Conservation (phyloP, 1,140 invertebrate species). For the Acromyrmex echinatior region DNA sequence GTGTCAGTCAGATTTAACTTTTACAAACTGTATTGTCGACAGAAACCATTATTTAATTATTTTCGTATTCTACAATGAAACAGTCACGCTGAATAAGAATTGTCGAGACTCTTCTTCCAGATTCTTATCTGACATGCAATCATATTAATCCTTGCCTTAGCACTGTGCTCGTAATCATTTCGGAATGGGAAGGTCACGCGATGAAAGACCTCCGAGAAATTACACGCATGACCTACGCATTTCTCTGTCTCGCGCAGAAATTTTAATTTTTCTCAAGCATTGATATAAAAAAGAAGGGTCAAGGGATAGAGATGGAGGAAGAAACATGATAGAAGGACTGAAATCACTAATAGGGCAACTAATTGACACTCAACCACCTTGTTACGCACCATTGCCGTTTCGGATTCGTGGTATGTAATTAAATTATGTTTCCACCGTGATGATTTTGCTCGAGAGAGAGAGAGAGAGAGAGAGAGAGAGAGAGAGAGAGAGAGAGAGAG, state of each 20-base stretch:
- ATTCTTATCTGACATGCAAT: constrained; percentile 41
- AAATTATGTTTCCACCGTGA: constrained; percentile 10
- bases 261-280: constrained; percentile 7
- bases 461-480: neutral
- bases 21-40: neutral
- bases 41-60: constrained; percentile 41
- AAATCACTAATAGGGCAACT: neutral
- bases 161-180: constrained; percentile 41
- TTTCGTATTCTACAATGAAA: constrained; percentile 5
- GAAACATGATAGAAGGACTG: neutral
- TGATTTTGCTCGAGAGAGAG: neutral
- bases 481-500: neutral
- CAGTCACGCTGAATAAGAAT: constrained; percentile 17
- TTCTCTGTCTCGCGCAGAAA: neutral
- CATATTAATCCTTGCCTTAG: constrained; percentile 27
- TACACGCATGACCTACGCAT: neutral
- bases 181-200: constrained; percentile 36
- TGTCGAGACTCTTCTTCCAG: constrained; percentile 21
- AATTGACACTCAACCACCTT: constrained; percentile 36
- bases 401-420: neutral
- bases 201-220: constrained; percentile 23
- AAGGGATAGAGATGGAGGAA: neutral
- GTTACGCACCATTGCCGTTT: neutral
- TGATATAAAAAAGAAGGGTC: neutral
- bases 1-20: neutral